Base-by-base conservation (phyloP, 2,888 invertebrate species). In the Polymixis lichenea region DNA sequence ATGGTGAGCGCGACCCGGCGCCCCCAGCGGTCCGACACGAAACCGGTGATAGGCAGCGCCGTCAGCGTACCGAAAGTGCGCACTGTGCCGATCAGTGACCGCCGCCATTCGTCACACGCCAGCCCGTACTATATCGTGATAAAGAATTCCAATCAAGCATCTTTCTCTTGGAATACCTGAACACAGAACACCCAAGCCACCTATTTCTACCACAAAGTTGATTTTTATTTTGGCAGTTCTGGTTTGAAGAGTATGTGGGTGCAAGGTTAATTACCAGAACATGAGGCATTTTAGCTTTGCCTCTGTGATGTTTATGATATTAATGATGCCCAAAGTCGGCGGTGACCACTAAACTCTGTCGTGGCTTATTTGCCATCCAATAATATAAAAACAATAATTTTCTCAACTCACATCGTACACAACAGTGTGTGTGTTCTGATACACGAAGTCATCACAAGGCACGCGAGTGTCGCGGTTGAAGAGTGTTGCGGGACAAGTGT, bases 21-120 rank as follows among this genome's bases (percentile, higher is more conserved):
- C 5, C 98, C 98, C 94, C 96, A 98, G 96, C 97, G 97, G 94
- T 98, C 98, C 1, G 98, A 98, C 64, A 98, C 91, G 86, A 97
- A 97, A 60, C 98, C 98, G 0, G 97, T 97, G 81, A 98, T 94
- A 17, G 98, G 97, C 82, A 98, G 95, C 2, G 97, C 98, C 67
- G 97, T 92, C 88, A 98, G 97, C 77, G 97, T 97, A 38, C 98
- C 98, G 43, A 97, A 86, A 68, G 97, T 98, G 79, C 98, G 97
- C 19, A 98, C 93, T 0, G 98, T 97, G 0, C 98, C 98, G 56
- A 98, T 97, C 82, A 98, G 89, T 0, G 98, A 96, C 46, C 98
- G 94, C 84, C 97, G 97, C 98, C 98, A 98, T 95, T 95, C 96
- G 43, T 97, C 97, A 84, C 98, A 98, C 3, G 97, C 97, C 32